A percentile compares a stretch with the other conserved stretches of the same genome.
Conservation (phyloP, 2,113 vertebrate species). For the pig (Sus scrofa) region T2T-Sscrofa CM000824.6:221170501-221171000, state of each 20-base stretch:
- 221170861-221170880: neutral
- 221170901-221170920: neutral
- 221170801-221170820: neutral
- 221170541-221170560: neutral
- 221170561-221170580: neutral
- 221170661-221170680: accelerated
- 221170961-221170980: neutral
- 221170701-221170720: neutral
- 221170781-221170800: neutral
- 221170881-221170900: neutral
- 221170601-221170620: neutral
- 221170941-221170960: neutral
- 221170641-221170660: accelerated
- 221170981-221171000: neutral
- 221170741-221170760: neutral
- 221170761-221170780: neutral
- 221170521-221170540: neutral
- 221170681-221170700: neutral
- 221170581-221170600: neutral
- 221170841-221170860: accelerated
- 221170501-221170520: no score
- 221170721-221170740: neutral
- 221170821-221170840: neutral
- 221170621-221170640: neutral
- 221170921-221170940: neutral